Conservation (phyloP, 2,113 vertebrate genomes). For the Propithecus coquereli region DNA sequence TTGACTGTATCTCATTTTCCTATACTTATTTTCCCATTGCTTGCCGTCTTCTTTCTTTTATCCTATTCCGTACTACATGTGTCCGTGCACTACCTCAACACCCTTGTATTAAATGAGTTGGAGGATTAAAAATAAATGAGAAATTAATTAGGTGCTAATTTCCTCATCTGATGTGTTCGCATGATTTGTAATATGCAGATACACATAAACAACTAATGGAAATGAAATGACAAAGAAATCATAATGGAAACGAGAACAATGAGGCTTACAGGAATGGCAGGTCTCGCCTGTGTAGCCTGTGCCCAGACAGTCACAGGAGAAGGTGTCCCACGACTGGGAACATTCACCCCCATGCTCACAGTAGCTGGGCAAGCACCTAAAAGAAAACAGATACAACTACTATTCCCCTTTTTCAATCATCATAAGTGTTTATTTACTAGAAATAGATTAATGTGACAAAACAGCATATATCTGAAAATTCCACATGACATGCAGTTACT, state of each 20-base stretch:
- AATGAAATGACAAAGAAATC: not conserved
- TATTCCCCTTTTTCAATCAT: not conserved
- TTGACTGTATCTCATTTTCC: not conserved
- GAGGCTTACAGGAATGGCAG: constrained; percentile 89
- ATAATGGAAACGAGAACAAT: not conserved
- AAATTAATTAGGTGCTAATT: not conserved
- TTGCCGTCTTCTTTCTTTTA: not conserved
- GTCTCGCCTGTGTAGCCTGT: constrained; percentile 92
- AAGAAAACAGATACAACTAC: constrained; percentile 13
- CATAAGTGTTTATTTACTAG: not conserved
- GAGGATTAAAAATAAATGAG: not conserved
- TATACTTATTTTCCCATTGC: not conserved
- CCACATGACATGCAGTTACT: not conserved
- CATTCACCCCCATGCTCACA: constrained; percentile 94
- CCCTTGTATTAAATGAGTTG: not conserved
- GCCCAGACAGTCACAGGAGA: constrained; percentile 90
- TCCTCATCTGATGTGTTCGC: not conserved
- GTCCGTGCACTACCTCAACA: no score
- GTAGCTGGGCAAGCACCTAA: constrained; percentile 91
- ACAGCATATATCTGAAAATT: not conserved
- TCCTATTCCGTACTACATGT: not conserved
- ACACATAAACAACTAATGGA: not conserved
- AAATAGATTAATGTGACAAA: not conserved
- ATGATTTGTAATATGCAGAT: not conserved
- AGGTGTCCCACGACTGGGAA: constrained; percentile 91